Base-by-base conservation (phyloP, 2,888 invertebrate species). In the Eumacrocentrus americanus region DNA sequence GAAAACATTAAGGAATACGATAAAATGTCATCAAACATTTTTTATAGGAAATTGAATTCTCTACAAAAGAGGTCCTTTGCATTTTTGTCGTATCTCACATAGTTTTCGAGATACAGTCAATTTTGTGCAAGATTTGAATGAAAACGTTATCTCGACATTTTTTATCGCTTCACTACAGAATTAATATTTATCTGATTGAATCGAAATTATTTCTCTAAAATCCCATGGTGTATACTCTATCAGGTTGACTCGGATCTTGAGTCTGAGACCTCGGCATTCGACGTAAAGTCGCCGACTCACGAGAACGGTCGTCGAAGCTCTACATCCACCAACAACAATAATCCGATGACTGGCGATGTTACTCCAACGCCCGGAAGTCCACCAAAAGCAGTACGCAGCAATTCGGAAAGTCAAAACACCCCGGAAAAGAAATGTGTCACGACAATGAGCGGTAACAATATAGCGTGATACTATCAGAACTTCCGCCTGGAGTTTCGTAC, bases 211-310 rank as follows among this genome's bases (percentile, higher is more conserved):
- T n/a, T n/a, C n/a, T n/a, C n/a, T n/a, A n/a, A n/a, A n/a, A n/a
- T 37, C 51, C 25, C 46, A 48, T 37, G 51, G 35, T 62, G n/a
- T n/a, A n/a, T n/a, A n/a, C n/a, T n/a, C n/a, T n/a, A 40, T 14
- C 83, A 87, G 83, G 82, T 86, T 68, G 87, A 87, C 72, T 84
- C 84, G 60, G 87, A 88, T 75, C 81, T 87, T 62, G 87, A 87
- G 68, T 85, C 86, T 71, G 87, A 87, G 70, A 84, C 84, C 61
- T 84, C 85, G 64, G 84, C 85, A n/a, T 86, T 86, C 72, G 86
- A 87, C 70, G 84, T 84, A 7, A 83, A 86, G 64, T 84, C 84
- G 37, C 82, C 83, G 37, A 80, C 82, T 7, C 75, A 83, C n/a
- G 84, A 84, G 46, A 81, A 79, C 61, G 78, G 78, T 2, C 70